Base-by-base conservation (phyloP, 2,888 invertebrate species). In the Cryptocheilus praepositus region DNA sequence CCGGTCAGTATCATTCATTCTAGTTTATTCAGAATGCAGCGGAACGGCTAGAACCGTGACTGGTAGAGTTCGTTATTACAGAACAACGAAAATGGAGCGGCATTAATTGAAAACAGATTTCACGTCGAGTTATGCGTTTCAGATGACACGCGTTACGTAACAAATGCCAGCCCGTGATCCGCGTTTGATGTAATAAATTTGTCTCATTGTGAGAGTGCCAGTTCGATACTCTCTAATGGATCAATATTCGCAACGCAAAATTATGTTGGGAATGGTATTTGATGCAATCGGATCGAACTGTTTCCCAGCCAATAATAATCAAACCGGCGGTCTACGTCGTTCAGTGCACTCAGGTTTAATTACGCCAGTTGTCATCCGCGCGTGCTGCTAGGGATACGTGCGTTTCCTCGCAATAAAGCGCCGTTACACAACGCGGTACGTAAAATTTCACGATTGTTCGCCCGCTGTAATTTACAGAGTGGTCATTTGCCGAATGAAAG, bases 161-260 rank as follows among this genome's bases (percentile, higher is more conserved):
- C 36, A 36, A 36, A 36, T 36, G 11, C 4, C 4, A 66, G 49
- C 54, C 21, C 65, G 55, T 1, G 36, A 36, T 36, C 44, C 25
- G 1, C 57, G 74, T 75, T 75, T 74, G 75, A 72, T 52, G 55
- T 57, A 65, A 63, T 71, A 71, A 68, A 71, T 76, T 73, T 65
- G 56, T 61, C 55, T 64, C 69, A 25, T 54, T 64, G 54, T 11
- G 36, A 61, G 58, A 44, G 15, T 5, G 22, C 16, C 44, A 55
- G 11, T 60, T 57, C 36, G 11, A 36, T 36, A n/a, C n/a, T 1
- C 36, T 53, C 67, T 77, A 73, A 76, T 70, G 77, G 76, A 68
- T 78, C 76, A 76, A 78, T 78, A 79, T 79, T 76, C 76, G 68
- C 70, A 70, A 74, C 68, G 74, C 65, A 79, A 78, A 78, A 78